Evolutionary conservation across 2,888 invertebrate genomes (phyloP).

Genomic region (Zaprionus obscuricornis): DNA sequence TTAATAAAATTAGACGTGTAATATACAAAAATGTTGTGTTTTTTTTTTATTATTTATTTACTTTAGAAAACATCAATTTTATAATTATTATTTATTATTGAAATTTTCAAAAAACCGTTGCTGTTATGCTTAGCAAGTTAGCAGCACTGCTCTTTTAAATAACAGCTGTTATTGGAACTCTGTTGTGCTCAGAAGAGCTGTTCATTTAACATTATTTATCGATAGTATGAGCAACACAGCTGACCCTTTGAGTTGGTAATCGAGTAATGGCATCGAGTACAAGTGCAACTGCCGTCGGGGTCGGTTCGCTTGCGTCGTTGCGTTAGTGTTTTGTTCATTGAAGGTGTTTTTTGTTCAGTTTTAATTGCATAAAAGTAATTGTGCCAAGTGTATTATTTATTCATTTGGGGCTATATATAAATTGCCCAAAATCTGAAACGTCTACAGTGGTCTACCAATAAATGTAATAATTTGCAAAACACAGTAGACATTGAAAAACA

Average conservation of each 20-base stretch:
- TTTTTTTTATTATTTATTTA: too few relatives aligned
- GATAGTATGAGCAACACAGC: conserved; percentile 29
- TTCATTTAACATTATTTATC: too few relatives aligned
- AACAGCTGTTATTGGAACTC: background rate
- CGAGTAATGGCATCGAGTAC: conserved; percentile 48
- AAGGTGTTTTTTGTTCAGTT: conserved; percentile 56
- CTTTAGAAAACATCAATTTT: too few relatives aligned
- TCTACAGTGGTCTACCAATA: conserved; percentile 36
- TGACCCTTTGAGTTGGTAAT: conserved; percentile 26
- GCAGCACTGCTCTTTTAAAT: too few relatives aligned
- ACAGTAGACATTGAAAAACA: conserved; percentile 25
- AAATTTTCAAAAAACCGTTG: too few relatives aligned
- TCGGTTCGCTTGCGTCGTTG: conserved; percentile 37
- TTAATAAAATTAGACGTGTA: conserved; percentile 51
- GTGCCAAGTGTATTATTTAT: conserved; percentile 53
- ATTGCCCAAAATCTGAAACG: conserved; percentile 33
- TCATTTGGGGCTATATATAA: conserved; percentile 33
- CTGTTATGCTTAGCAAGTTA: too few relatives aligned
- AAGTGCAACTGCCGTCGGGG: conserved; percentile 48
- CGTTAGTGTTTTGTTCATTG: conserved; percentile 43
- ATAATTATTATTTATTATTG: too few relatives aligned
- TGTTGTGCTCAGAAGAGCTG: background rate
- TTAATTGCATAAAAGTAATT: conserved; percentile 46
- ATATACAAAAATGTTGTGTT: conserved; percentile 7
- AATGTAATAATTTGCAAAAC: conserved; percentile 12